Conservation (phyloP, 2,888 invertebrate species). For the Drosophila incognita region DNA sequence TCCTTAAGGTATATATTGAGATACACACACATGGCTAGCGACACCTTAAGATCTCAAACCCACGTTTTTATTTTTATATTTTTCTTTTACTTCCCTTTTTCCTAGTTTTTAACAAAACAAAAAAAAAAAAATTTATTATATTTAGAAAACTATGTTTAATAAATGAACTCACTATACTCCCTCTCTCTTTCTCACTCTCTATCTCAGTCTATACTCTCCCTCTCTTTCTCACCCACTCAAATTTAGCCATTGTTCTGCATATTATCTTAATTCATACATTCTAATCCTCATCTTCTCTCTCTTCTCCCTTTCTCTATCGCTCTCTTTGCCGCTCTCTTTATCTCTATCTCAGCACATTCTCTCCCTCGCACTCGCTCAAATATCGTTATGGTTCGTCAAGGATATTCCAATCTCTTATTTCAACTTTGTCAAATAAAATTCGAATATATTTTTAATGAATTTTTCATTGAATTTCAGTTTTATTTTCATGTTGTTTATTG, state of each 20-base stretch:
- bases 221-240: background rate
- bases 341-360: background rate
- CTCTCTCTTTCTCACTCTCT: background rate
- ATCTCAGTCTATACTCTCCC: background rate
- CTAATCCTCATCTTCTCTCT: background rate
- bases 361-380: background rate
- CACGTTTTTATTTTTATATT: background rate
- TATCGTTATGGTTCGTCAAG: background rate
- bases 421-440: background rate
- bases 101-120: background rate
- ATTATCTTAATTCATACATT: background rate
- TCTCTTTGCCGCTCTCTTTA: background rate
- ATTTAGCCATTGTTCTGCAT: background rate
- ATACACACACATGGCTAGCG: too few species aligned
- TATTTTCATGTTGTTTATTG: constrained; percentile 79
- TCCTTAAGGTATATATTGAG: too few species aligned
- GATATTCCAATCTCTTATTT: background rate
- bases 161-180: background rate
- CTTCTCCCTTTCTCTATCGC: background rate
- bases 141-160: background rate
- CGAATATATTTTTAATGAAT: background rate
- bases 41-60: background rate
- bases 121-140: background rate
- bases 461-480: constrained; percentile 59
- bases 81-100: background rate